These are phyloP conservation scores for Lycocorax pyrrhopterus DNA, from an alignment of 2,113 vertebrate genomes.

Conservation along the genomic window DNA sequence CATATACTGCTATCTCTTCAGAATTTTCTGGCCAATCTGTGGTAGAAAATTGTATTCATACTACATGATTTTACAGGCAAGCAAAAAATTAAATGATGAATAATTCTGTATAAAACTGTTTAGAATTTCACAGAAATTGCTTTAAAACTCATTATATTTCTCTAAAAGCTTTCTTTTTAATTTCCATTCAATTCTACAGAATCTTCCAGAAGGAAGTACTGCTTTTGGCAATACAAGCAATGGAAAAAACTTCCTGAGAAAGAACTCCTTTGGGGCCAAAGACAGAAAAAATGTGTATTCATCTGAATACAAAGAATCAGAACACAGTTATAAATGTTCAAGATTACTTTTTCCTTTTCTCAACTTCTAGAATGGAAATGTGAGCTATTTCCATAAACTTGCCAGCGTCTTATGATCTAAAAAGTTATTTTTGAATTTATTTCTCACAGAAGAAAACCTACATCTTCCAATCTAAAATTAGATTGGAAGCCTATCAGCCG, in stretches of 20 bases:
- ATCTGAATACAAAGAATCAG: constrained; percentile 16
- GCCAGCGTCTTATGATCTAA: constrained; percentile 47
- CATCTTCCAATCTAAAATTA: constrained; percentile 68
- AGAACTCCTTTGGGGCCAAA: not conserved
- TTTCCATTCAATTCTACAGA: not conserved
- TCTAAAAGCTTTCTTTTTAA: not conserved
- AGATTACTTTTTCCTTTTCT: not conserved
- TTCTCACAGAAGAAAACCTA: constrained; percentile 62
- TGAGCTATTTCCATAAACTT: constrained; percentile 61
- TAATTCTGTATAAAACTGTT: not conserved
- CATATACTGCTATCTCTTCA: not conserved
- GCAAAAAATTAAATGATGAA: not conserved
- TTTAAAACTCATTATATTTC: not conserved
- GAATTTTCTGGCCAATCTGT: not conserved
- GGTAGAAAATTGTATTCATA: not conserved
- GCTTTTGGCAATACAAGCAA: not conserved
- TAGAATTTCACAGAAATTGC: not conserved
- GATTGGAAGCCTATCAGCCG: too few relatives aligned
- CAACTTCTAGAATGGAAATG: constrained; percentile 1
- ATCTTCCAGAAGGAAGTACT: not conserved
- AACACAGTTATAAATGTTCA: constrained; percentile 5
- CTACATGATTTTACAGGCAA: not conserved
- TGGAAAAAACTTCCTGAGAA: not conserved
- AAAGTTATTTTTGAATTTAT: constrained; percentile 70
- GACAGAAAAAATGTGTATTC: not conserved